Evolutionary conservation across 2,113 vertebrate genomes (phyloP).

Genomic region (Paramisgurnus dabryanus): DNA sequence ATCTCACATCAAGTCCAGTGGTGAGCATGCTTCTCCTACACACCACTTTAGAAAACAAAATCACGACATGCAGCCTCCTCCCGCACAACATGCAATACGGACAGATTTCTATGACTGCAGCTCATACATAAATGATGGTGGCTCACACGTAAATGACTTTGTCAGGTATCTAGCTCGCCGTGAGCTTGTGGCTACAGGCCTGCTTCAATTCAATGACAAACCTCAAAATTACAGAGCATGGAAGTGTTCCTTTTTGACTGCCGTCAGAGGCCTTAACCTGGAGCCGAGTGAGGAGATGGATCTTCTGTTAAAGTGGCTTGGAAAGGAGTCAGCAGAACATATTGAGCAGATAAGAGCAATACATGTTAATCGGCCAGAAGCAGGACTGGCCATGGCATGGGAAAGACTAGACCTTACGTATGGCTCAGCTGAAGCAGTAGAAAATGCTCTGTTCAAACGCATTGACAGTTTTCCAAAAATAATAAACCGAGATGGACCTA

Average conservation of each 20-base stretch:
- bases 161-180: background rate
- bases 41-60: background rate
- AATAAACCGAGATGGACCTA: slow-evolving; percentile 4
- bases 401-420: slow-evolving; percentile 11
- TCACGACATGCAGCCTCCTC: background rate
- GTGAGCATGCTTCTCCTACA: background rate
- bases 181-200: slow-evolving; percentile 5
- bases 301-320: slow-evolving; percentile 30
- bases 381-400: slow-evolving; percentile 29
- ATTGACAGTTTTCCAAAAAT: slow-evolving; percentile 43
- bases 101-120: too few species aligned
- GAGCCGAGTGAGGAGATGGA: slow-evolving; percentile 25
- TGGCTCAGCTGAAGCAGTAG: slow-evolving; percentile 3
- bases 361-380: background rate
- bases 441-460: slow-evolving; percentile 40
- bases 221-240: slow-evolving; percentile 31
- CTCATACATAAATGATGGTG: background rate
- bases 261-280: background rate
- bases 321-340: slow-evolving; percentile 24
- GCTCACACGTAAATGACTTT: slow-evolving; percentile 15
- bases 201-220: slow-evolving; percentile 20
- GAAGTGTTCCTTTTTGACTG: background rate
- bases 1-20: too few species aligned
- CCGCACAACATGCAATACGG: background rate
- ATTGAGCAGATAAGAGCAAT: slow-evolving; percentile 3